These are phyloP conservation scores for Laspeyria flexula DNA, from an alignment of 2,888 invertebrate species.

Conservation along the genomic window DNA sequence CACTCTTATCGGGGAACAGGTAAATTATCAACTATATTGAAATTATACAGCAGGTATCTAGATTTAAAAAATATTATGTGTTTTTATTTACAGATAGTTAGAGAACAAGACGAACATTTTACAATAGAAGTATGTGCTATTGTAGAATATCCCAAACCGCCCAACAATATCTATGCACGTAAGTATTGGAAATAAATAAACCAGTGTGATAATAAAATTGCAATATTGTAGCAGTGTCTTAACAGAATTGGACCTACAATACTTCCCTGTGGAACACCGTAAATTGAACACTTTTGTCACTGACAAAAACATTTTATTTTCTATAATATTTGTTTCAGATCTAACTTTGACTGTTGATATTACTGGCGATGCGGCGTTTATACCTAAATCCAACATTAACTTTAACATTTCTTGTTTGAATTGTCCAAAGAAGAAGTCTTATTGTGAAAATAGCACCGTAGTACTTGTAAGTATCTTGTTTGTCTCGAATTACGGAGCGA, in stretches of 20 bases:
- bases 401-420: conserved; percentile 34
- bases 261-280: too few species aligned
- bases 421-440: conserved; percentile 4
- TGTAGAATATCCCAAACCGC: conserved; percentile 42
- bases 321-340: conserved; percentile 38
- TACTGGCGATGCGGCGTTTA: conserved; percentile 37
- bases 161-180: conserved; percentile 15
- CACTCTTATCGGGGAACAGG: conserved; percentile 45
- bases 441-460: conserved; percentile 43
- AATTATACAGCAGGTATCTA: too few species aligned
- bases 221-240: too few species aligned
- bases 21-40: too few species aligned
- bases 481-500: too few species aligned
- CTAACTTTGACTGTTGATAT: conserved; percentile 43
- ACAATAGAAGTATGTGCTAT: conserved; percentile 48
- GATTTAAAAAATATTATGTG: too few species aligned
- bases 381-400: conserved; percentile 26
- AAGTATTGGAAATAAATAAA: too few species aligned
- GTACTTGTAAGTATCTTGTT: conserved; percentile 49
- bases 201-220: too few species aligned
- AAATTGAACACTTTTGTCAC: too few species aligned
- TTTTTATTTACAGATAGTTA: conserved; percentile 55
- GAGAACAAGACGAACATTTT: conserved; percentile 47
- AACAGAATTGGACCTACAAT: too few species aligned
- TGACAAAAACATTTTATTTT: too few species aligned